Percentiles rank a stretch among this genome's conserved stretches.
Conservation (phyloP, 2,113 vertebrate species). For the cattle (Bos taurus) region ARS-UCD2.0 NC_037331.1:36652001-36652500, state of each 20-base stretch:
- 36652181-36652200: not conserved
- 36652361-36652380: not conserved
- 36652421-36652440: not conserved
- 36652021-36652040: not conserved
- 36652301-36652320: not conserved
- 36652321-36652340: not conserved
- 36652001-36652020: not conserved
- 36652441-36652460: not conserved
- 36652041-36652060: not conserved
- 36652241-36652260: not conserved
- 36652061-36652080: not conserved
- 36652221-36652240: not conserved
- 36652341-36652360: not conserved
- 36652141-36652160: not conserved
- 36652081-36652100: not conserved
- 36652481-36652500: not conserved
- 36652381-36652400: not conserved
- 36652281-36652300: not conserved
- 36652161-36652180: not conserved
- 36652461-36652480: not conserved
- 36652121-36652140: not conserved
- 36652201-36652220: not conserved
- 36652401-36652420: not conserved
- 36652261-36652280: not conserved
- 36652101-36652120: not conserved